These are phyloP conservation scores for Notothenia coriiceps DNA, from an alignment of 2,113 vertebrate species.

Conservation along the genomic window DNA sequence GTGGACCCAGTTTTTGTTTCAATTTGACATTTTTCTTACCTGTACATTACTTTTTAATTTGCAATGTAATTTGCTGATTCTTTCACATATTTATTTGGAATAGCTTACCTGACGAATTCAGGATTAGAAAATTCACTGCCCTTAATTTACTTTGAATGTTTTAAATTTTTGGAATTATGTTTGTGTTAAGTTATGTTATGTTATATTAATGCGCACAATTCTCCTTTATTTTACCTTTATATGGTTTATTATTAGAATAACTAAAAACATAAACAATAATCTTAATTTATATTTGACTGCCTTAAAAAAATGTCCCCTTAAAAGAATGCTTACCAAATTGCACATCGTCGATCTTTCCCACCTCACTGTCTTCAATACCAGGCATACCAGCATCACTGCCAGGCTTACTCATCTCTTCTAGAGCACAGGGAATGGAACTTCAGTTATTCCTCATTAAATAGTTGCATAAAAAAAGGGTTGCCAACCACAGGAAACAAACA, in stretches of 20 bases:
- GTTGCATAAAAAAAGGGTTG: not conserved
- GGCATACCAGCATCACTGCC: constrained; percentile 98
- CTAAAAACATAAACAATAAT: not conserved
- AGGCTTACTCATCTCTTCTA: constrained; percentile 88
- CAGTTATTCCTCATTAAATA: not conserved
- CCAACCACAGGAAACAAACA: not conserved
- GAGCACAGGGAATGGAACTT: not conserved
- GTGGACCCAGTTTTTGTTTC: not conserved
- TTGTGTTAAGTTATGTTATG: too few species aligned
- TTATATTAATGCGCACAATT: too few species aligned
- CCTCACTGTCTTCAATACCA: constrained; percentile 96
- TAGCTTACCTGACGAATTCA: too few species aligned
- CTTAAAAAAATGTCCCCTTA: not conserved
- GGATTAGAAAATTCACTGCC: too few species aligned
- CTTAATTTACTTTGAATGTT: too few species aligned
- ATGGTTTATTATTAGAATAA: too few species aligned
- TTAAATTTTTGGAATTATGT: too few species aligned
- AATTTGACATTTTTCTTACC: not conserved
- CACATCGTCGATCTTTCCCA: constrained; percentile 89
- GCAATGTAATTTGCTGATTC: too few species aligned
- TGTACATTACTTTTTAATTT: not conserved
- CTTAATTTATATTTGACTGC: not conserved
- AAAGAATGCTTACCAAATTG: constrained; percentile 86
- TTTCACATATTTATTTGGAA: too few species aligned
- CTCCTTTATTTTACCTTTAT: too few species aligned